Conservation (phyloP, 1,140 invertebrate species). For the Drosophila subpulchrella region DNA sequence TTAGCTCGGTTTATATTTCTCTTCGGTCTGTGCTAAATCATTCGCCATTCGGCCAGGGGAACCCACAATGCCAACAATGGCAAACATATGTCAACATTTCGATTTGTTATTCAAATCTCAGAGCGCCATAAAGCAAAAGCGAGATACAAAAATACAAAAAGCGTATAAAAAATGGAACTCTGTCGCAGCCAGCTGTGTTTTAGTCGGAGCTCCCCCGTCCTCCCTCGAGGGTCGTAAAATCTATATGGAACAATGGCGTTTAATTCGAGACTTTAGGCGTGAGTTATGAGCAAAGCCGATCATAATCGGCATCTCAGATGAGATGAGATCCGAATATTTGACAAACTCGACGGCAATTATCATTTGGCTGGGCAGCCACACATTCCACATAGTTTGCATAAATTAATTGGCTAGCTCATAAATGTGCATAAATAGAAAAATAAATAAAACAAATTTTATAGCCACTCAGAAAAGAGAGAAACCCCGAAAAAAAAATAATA, state of each 20-base stretch:
- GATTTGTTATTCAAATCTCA: constrained; percentile 76
- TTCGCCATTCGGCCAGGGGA: constrained; percentile 16
- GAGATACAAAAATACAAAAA: constrained; percentile 15
- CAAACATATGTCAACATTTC: constrained; percentile 78
- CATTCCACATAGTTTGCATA: constrained; percentile 73
- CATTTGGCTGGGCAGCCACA: constrained; percentile 34
- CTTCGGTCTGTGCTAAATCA: constrained; percentile 33
- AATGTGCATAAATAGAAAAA: constrained; percentile 58
- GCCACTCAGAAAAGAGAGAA: constrained; percentile 21
- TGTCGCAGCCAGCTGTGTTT: constrained; percentile 48
- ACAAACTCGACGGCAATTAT: constrained; percentile 39
- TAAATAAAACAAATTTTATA: constrained; percentile 59
- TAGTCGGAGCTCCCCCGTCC: not conserved
- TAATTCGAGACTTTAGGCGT: constrained; percentile 63
- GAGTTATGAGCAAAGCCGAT: constrained; percentile 66
- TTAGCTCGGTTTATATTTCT: constrained; percentile 8
- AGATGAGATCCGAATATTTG: constrained; percentile 22
- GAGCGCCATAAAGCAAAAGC: constrained; percentile 54
- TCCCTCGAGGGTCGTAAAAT: constrained; percentile 41
- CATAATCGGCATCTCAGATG: constrained; percentile 48
- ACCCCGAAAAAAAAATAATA: constrained; percentile 20
- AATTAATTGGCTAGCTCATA: constrained; percentile 53
- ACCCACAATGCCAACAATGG: constrained; percentile 65
- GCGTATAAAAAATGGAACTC: constrained; percentile 46
- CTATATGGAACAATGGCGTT: constrained; percentile 71